Evolutionary conservation across 2,113 vertebrate genomes (phyloP).

Genomic region (Percina caprodes): DNA sequence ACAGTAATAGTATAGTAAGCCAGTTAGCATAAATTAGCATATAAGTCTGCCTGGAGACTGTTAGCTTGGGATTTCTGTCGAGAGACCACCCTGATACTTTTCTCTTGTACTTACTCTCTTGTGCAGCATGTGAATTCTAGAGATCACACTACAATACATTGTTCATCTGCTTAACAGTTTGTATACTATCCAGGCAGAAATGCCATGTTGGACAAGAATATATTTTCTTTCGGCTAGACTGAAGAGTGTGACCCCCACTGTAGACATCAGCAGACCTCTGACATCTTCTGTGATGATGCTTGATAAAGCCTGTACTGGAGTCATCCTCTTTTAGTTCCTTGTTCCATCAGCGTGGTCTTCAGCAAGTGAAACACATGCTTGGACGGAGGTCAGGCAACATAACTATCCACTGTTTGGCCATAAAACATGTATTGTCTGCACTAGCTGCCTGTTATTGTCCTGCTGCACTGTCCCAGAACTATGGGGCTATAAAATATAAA

Average conservation of each 20-base stretch:
- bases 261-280: not conserved
- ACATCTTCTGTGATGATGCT: not conserved
- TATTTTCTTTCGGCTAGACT: not conserved
- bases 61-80: not conserved
- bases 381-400: conserved; percentile 8
- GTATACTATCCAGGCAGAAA: conserved; percentile 9
- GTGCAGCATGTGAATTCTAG: not conserved
- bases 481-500: too few species aligned
- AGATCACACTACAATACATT: not conserved
- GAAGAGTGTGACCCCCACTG: not conserved
- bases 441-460: too few species aligned
- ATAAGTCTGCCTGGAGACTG: conserved; percentile 47
- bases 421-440: too few species aligned
- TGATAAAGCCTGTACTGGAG: not conserved
- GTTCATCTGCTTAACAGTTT: not conserved
- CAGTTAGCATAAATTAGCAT: conserved; percentile 56
- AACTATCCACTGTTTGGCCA: not conserved
- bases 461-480: too few species aligned
- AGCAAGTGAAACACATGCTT: conserved; percentile 18
- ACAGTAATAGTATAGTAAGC: conserved; percentile 26
- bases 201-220: not conserved
- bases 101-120: not conserved
- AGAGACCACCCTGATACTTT: conserved; percentile 32
- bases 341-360: conserved; percentile 4
- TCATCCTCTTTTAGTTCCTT: not conserved